Percentiles rank a stretch among this genome's conserved stretches.
Conservation (phyloP, 92 coral and sea anemone genomes). For the Zoanthus solanderi region DNA sequence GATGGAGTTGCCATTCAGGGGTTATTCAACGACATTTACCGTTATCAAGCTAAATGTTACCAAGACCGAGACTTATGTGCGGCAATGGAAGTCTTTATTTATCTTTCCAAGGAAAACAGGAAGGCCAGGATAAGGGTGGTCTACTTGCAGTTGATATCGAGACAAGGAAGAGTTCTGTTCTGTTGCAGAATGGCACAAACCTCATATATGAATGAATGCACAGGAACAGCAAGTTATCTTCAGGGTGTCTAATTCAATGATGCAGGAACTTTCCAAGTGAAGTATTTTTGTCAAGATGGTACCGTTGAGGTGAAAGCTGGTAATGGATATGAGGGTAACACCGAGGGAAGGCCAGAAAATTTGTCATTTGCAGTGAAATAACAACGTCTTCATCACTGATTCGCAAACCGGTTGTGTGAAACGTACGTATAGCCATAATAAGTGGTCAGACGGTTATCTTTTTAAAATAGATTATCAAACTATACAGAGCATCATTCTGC, state of each 20-base stretch:
- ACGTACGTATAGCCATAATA: not conserved
- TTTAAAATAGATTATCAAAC: not conserved
- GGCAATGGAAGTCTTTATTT: constrained; percentile 20
- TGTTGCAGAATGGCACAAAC: constrained; percentile 17
- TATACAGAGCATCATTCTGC: constrained; percentile 43
- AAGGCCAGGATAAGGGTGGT: constrained; percentile 26
- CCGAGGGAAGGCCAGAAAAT: constrained; percentile 30
- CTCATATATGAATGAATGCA: constrained; percentile 10
- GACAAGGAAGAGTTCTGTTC: constrained; percentile 33
- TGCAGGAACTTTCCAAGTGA: not conserved
- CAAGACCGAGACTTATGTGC: constrained; percentile 20
- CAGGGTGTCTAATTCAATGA: constrained; percentile 34
- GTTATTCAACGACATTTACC: constrained; percentile 23
- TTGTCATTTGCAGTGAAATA: constrained; percentile 26
- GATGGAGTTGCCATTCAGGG: too few relatives aligned
- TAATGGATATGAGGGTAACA: constrained; percentile 34
- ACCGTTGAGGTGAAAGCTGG: constrained; percentile 36
- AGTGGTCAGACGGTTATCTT: constrained; percentile 1
- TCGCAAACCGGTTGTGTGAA: constrained; percentile 37
- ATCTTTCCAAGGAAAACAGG: constrained; percentile 22
- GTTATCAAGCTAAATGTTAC: constrained; percentile 33
- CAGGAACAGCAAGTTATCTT: constrained; percentile 19
- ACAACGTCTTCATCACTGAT: constrained; percentile 31
- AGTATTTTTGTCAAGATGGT: not conserved
- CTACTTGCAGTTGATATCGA: constrained; percentile 34